phyloP scores from a whole-genome alignment of 2,797 vertebrate species.

The Sarcoramphus papa region DNA sequence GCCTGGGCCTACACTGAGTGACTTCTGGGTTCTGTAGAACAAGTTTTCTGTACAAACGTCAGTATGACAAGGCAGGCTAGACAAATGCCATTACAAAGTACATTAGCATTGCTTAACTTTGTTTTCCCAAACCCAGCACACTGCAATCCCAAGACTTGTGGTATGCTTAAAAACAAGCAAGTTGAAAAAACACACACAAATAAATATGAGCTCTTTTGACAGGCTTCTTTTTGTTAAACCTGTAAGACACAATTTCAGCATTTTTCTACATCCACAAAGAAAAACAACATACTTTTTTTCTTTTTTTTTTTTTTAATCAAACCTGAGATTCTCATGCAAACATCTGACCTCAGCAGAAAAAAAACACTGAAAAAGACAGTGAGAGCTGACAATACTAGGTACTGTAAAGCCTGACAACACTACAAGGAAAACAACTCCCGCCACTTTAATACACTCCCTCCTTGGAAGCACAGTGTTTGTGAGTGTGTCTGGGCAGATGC shows the following conservation, averaged over 20 bases:
- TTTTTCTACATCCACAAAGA: not conserved
- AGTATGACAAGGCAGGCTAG: not conserved
- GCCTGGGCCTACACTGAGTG: not conserved
- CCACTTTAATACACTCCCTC: not conserved
- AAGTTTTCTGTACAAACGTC: not conserved
- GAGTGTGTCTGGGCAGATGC: too few relatives aligned
- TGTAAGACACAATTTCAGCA: not conserved
- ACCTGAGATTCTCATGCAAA: not conserved
- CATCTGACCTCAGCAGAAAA: not conserved
- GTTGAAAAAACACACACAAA: not conserved
- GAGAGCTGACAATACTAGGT: not conserved
- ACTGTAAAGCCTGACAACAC: not conserved
- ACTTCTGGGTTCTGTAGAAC: not conserved
- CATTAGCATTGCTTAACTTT: not conserved
- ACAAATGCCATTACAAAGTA: not conserved
- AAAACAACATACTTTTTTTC: not conserved
- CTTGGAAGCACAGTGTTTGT: not conserved
- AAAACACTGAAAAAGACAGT: not conserved
- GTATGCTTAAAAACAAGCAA: not conserved
- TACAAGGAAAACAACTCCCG: not conserved
- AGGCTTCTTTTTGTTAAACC: not conserved
- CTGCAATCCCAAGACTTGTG: not conserved
- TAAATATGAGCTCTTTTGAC: not conserved
- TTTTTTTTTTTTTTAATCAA: not conserved
- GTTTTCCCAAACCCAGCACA: not conserved